Base-by-base conservation (phyloP, 2,797 vertebrate genomes). In the Dermochelys coriacea region DNA sequence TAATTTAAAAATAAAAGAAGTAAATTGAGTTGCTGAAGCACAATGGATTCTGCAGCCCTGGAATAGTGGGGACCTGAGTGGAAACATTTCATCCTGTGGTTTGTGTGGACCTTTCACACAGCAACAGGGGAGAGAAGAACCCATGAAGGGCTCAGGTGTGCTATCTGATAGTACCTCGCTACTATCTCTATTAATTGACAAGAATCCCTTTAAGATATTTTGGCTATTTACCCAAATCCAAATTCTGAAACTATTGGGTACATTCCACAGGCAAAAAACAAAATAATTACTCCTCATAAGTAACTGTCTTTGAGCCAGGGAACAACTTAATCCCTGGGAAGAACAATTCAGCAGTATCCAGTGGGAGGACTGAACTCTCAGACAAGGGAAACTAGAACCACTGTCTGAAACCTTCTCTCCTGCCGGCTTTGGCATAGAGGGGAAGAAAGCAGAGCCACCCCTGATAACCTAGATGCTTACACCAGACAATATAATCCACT, bases 1-100 rank as follows among this genome's bases (percentile, higher is more conserved):
- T 49, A 64, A 59, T 59, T 59, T 59, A 15, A 59, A 59, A 59
- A 59, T 59, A 15, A 31, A 59, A 59, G 57, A 27, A 59, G 6
- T 77, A 41, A n/a, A 27, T 71, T 47, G 37, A 81, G 49, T 54
- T 34, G 31, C 41, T 74, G 61, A 18, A 61, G 61, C 51, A 34
- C 49, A 50, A 51, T 0, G 0, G 19, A 57, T 51, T n/a, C 0
- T 0, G n/a, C 77, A 54, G 61, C 57, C 77, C n/a, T 81, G 34
- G 7, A 81, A 19, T 64, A 5, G 34, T 9, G 29, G 79, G 78
- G 59, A 25, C 29, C 47, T 74, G 55, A 41, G 81, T 41, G 16
- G 37, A 50, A 31, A 41, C 27, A 16, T 59, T 87, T 74, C 18
- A 52, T 86, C 31, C 5, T 75, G 74, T 82, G 37, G 51, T 50